Conservation (phyloP, 1,140 invertebrate genomes). For the Drosophila ohnishii region DNA sequence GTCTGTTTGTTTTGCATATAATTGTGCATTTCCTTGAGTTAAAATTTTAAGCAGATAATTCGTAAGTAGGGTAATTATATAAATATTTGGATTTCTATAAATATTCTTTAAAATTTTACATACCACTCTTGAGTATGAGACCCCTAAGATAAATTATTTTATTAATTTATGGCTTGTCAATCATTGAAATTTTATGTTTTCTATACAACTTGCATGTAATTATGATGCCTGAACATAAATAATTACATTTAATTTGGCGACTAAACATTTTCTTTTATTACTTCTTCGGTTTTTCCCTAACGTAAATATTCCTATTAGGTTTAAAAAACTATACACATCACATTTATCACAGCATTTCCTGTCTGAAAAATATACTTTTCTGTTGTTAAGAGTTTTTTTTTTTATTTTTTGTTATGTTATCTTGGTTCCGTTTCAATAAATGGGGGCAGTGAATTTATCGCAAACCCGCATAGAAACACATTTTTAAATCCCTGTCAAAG, state of each 20-base stretch:
- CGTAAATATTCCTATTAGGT: not conserved
- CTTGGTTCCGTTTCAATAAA: not conserved
- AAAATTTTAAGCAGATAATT: too few relatives aligned
- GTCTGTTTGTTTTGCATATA: not conserved
- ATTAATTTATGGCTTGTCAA: too few relatives aligned
- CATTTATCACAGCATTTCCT: slow-evolving; percentile 3
- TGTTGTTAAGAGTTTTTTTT: too few relatives aligned
- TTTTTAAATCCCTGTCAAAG: not conserved
- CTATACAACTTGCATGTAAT: not conserved
- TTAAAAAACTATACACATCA: not conserved
- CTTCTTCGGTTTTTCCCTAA: not conserved
- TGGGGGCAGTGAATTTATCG: slow-evolving; percentile 4
- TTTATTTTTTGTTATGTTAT: not conserved
- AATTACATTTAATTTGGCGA: too few relatives aligned
- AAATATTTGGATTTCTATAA: not conserved
- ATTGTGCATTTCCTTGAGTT: not conserved
- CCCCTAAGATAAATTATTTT: not conserved
- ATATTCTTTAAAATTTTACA: not conserved
- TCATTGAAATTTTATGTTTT: not conserved
- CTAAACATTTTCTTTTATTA: not conserved
- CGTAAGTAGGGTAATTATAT: not conserved
- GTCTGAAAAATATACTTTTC: not conserved
- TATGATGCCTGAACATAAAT: too few relatives aligned
- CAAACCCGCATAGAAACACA: slow-evolving; percentile 6
- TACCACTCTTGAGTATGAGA: not conserved